phyloP scores from a whole-genome alignment of 2,888 invertebrate species.

The Acanthopleura granulata region DNA sequence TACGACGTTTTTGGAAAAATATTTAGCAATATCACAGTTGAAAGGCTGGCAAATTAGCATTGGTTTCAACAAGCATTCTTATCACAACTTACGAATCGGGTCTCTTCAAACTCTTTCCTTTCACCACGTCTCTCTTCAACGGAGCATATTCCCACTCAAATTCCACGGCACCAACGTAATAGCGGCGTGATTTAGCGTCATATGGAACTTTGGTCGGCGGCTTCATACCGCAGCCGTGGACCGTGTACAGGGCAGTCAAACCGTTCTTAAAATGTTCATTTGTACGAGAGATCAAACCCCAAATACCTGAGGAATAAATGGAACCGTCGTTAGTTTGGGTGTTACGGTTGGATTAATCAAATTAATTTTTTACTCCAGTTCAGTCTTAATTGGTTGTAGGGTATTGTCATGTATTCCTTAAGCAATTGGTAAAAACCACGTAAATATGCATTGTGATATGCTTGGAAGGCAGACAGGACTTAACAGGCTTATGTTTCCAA shows the following conservation, averaged over 20 bases:
- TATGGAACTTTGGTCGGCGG: neutral
- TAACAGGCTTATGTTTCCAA: too few relatives aligned
- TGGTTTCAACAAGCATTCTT: neutral
- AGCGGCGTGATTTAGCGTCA: constrained; percentile 26
- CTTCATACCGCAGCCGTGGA: constrained; percentile 33
- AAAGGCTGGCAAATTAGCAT: too few relatives aligned
- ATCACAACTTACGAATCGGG: constrained; percentile 29
- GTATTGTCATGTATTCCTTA: too few relatives aligned
- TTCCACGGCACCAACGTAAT: constrained; percentile 49
- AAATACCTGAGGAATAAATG: constrained; percentile 35
- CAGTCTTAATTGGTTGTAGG: too few relatives aligned
- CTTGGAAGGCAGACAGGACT: too few relatives aligned
- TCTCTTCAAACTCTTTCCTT: constrained; percentile 29
- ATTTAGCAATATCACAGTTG: too few relatives aligned
- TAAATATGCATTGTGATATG: too few relatives aligned
- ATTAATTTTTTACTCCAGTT: too few relatives aligned
- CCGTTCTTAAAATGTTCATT: constrained; percentile 44
- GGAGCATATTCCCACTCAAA: constrained; percentile 49
- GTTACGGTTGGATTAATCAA: too few relatives aligned
- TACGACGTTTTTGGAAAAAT: too few relatives aligned
- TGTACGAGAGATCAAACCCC: constrained; percentile 45
- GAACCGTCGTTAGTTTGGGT: too few relatives aligned
- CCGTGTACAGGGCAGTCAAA: constrained; percentile 44
- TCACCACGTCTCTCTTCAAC: constrained; percentile 36
- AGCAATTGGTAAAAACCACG: too few relatives aligned